Percentiles rank a stretch among this genome's conserved stretches.
Conservation (phyloP, 2,797 vertebrate species). For the Furcifer pardalis region DNA sequence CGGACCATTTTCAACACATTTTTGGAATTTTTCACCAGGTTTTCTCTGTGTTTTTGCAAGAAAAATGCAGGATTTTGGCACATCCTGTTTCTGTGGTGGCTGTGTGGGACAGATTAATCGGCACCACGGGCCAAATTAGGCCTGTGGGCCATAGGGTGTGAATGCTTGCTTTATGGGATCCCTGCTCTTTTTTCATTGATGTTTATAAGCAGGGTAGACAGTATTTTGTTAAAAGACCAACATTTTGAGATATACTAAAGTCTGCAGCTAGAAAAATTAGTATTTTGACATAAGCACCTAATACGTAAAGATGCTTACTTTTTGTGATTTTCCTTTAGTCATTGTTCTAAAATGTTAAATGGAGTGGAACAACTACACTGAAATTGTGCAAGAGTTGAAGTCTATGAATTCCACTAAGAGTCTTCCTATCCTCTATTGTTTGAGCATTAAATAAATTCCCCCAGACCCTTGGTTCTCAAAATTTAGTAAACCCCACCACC, state of each 20-base stretch:
- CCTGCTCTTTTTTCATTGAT: no score
- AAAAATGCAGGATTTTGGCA: no score
- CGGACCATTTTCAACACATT: no score
- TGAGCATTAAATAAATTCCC: not conserved
- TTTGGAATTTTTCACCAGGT: no score
- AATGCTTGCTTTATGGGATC: no score
- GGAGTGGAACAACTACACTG: not conserved
- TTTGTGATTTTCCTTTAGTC: no score
- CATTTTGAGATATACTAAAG: not conserved
- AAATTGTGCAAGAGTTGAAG: not conserved
- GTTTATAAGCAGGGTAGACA: not conserved
- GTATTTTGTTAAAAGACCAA: not conserved
- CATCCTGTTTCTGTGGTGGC: no score
- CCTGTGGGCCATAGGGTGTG: no score
- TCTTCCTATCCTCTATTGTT: not conserved
- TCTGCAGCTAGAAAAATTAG: not conserved
- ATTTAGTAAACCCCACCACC: not conserved
- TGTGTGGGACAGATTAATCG: no score
- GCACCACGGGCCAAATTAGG: no score
- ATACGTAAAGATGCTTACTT: not conserved
- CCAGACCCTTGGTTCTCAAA: not conserved
- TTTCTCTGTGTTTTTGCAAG: no score
- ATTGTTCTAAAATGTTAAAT: not conserved
- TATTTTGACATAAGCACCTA: not conserved
- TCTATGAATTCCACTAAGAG: not conserved